phyloP scores from a whole-genome alignment of 1,140 invertebrate species.

The Pteromalus puparum region DNA sequence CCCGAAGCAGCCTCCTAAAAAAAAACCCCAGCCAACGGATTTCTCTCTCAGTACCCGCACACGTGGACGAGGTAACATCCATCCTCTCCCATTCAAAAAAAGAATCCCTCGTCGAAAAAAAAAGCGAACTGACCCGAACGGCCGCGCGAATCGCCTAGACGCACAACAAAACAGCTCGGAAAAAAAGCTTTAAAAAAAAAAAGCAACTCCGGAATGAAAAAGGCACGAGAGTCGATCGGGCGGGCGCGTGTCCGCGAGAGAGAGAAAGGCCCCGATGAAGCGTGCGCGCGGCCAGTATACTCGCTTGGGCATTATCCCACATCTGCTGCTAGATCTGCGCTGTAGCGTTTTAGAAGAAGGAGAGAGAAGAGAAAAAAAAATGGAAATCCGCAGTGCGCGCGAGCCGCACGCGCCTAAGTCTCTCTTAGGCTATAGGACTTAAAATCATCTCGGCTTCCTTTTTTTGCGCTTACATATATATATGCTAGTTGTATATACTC shows the following conservation, averaged over 20 bases:
- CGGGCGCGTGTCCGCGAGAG: constrained; percentile 47
- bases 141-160: not conserved
- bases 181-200: not conserved
- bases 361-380: not conserved
- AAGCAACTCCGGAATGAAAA: not conserved
- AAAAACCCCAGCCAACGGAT: not conserved
- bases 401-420: constrained; percentile 15
- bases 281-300: constrained; percentile 19
- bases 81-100: not conserved
- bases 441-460: not conserved
- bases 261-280: constrained; percentile 31
- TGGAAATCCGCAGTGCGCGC: constrained; percentile 28
- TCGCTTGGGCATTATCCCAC: not conserved
- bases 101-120: not conserved
- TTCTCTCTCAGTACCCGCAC: not conserved
- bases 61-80: constrained; percentile 4
- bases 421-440: constrained; percentile 26
- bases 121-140: not conserved
- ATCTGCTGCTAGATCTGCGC: constrained; percentile 11
- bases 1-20: not conserved
- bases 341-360: not conserved
- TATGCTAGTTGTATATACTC: too few relatives aligned
- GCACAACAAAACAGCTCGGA: not conserved
- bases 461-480: not conserved
- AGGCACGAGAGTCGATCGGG: constrained; percentile 18